A percentile compares a stretch with the other conserved stretches of the same genome.
phyloP scores from a whole-genome alignment of 1,140 invertebrate species.

The Latrodectus geometricus region DNA sequence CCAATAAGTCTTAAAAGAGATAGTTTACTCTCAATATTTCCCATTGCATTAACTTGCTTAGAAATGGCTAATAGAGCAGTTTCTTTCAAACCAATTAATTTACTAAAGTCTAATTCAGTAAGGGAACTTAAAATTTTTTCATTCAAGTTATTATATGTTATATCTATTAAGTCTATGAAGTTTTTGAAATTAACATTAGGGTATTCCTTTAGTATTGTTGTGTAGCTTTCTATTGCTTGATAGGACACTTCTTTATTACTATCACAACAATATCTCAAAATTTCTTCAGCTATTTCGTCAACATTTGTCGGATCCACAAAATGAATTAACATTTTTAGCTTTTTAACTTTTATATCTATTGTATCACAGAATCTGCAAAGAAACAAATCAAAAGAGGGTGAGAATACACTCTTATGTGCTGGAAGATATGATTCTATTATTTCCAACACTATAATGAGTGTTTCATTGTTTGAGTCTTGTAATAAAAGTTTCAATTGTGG shows the following conservation, averaged over 20 bases:
- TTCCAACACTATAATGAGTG: constrained; percentile 16
- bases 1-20: constrained; percentile 36
- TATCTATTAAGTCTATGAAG: constrained; percentile 33
- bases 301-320: constrained; percentile 9
- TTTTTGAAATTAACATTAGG: neutral
- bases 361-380: constrained; percentile 41
- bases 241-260: constrained; percentile 12
- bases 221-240: constrained; percentile 33
- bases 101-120: constrained; percentile 10
- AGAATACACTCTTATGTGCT: constrained; percentile 17
- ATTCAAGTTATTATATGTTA: constrained; percentile 22
- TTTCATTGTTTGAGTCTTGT: constrained; percentile 13
- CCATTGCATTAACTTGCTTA: constrained; percentile 1
- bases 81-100: neutral
- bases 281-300: constrained; percentile 21
- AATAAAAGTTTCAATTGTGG: constrained; percentile 23
- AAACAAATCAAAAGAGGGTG: constrained; percentile 6
- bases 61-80: constrained; percentile 15
- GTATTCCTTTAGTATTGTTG: neutral
- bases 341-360: constrained; percentile 21
- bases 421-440: constrained; percentile 16
- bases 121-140: constrained; percentile 46
- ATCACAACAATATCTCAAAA: constrained; percentile 30
- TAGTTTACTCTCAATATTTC: constrained; percentile 4
- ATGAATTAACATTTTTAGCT: constrained; percentile 28